Evolutionary conservation across 2,888 invertebrate genomes (phyloP).

Genomic region (Limenitis camilla): DNA sequence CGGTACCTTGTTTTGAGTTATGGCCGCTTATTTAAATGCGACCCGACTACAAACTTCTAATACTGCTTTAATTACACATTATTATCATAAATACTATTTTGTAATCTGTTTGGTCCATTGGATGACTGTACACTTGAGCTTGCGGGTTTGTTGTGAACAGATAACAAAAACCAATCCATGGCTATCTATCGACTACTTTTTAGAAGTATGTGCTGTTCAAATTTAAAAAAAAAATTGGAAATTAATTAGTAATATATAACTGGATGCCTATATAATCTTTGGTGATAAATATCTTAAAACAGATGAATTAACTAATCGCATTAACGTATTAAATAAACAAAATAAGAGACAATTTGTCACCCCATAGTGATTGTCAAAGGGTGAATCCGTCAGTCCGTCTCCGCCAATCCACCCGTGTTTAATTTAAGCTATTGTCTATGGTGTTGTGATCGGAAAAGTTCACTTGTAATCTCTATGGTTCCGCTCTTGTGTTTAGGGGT

Average conservation of each 20-base stretch:
- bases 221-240: too few relatives aligned
- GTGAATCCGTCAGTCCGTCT: conserved; percentile 47
- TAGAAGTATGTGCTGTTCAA: too few relatives aligned
- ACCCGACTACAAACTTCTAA: conserved; percentile 35
- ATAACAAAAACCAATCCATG: too few relatives aligned
- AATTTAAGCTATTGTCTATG: conserved; percentile 69
- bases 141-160: too few relatives aligned
- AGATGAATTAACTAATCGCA: conserved; percentile 4
- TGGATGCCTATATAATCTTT: too few relatives aligned
- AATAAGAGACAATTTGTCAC: conserved; percentile 61
- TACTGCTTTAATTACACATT: conserved; percentile 32
- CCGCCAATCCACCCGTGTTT: conserved; percentile 59
- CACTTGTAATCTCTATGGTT: conserved; percentile 67
- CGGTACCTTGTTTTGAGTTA: conserved; percentile 67
- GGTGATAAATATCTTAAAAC: not conserved
- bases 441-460: conserved; percentile 71
- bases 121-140: too few relatives aligned
- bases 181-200: too few relatives aligned
- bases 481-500: conserved; percentile 28
- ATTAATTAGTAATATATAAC: too few relatives aligned
- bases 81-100: conserved; percentile 21
- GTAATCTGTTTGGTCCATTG: too few relatives aligned
- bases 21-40: conserved; percentile 50
- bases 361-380: conserved; percentile 53
- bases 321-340: conserved; percentile 26